Percentiles rank a stretch among this genome's conserved stretches.
These are phyloP conservation scores for Ianthella basta DNA, from an alignment of 37 sponge, comb jelly and placozoan genomes.

Conservation along the genomic window DNA sequence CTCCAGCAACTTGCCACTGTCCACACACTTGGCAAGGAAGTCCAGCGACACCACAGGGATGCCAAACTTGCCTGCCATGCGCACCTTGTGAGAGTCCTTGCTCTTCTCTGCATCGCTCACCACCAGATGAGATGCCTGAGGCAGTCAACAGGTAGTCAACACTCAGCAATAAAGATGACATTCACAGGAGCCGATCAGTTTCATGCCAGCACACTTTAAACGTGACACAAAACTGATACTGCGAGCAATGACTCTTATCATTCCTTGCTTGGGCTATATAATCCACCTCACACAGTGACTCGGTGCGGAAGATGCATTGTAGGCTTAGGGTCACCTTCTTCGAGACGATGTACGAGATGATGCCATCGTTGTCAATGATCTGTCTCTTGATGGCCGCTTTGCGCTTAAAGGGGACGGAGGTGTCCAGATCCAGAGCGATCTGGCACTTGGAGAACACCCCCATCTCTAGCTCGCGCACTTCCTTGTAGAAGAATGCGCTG, in stretches of 20 bases:
- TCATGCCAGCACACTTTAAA: no score
- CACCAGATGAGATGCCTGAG: constrained; percentile 77
- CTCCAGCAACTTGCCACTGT: constrained; percentile 71
- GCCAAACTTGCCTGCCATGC: constrained; percentile 88
- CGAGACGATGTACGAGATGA: constrained; percentile 89
- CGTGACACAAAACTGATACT: no score
- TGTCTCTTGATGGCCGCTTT: constrained; percentile 73
- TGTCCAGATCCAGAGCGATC: constrained; percentile 86
- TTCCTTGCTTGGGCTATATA: no score
- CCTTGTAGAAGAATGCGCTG: no score
- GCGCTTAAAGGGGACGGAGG: constrained; percentile 71
- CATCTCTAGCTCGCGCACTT: constrained; percentile 39
- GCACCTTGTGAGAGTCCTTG: constrained; percentile 88
- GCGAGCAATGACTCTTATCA: no score
- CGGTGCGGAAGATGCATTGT: no score
- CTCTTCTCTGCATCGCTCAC: constrained; percentile 84
- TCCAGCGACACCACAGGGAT: constrained; percentile 82
- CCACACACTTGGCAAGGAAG: constrained; percentile 76
- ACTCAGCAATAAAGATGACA: neutral
- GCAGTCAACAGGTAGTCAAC: neutral
- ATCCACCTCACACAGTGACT: no score
- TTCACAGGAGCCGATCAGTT: no score
- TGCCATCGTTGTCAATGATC: constrained; percentile 85
- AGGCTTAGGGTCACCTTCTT: constrained; percentile 83
- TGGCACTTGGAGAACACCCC: constrained; percentile 78